Base-by-base conservation (phyloP, 2,888 invertebrate species). In the Omphaloscelis lunosa region DNA sequence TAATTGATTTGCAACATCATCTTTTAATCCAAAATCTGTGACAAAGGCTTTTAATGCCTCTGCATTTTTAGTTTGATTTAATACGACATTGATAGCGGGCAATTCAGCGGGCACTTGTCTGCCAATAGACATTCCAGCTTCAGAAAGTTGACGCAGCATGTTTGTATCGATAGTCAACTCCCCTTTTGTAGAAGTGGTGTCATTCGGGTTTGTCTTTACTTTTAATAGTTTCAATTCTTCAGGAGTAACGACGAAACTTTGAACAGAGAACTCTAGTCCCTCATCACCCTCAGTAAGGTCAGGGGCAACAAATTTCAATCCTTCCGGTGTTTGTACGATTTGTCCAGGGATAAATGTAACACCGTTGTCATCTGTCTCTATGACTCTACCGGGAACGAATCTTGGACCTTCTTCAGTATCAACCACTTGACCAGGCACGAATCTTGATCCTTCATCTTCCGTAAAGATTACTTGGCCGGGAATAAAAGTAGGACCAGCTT, bases 331-430 rank as follows among this genome's bases (percentile, higher is more conserved):
- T 91, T 98, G 97, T 53, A 98, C 97, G 15, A 98, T 98, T 95
- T 98, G 98, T 1, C 98, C 98, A 11, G 98, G 98, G 9, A 98
- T 97, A 93, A 98, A 98, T 74, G 98, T 98, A 4, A 98, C 97
- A 41, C 97, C 97, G 29, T 98, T 97, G 68, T 97, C 97, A 76
- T 98, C 98, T 0, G 98, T 98, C 90, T 98, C 97, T 66, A 98
- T 97, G 69, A 98, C 98, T 95, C 98, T 97, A 0, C 98, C 98
- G 0, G 98, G 97, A 8, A 98, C 97, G 92, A 98, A 98, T 88
- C 97, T 95, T 8, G 98, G 97, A 0, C 98, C 98, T 89, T 98
- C 97, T 79, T 97, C 97, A 0, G 98, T 98, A 86, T 98, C 98
- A n/a, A 98, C 97, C 1, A 98, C 98, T 93, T 98, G 98, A 8